Evolutionary conservation across 2,888 invertebrate genomes (phyloP), one percentile per base, ranked within the genome.

Genomic region (Zygothrica quintamaculata): DNA sequence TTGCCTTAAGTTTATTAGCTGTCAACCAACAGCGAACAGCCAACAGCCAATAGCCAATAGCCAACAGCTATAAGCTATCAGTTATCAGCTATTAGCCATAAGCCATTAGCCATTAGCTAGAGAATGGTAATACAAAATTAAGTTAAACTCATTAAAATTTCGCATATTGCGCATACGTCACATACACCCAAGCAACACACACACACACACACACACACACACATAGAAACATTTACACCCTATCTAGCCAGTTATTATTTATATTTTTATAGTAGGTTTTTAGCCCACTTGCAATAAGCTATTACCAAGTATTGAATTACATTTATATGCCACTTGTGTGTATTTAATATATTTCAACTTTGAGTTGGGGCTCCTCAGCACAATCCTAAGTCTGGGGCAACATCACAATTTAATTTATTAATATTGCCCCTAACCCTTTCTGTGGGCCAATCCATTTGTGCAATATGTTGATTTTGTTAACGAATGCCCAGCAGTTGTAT

Each of bases 351-450:
- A 22, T 22, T 22, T 22, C 18, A 22, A 22, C 18, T 22, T 5
- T 22, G 18, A 22, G 2, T 5, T 22, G 18, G 18, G 18, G 50
- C 26, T 25, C 31, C 36, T 59, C 39, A 50, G 58, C 53, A 59
- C n/a, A 57, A 44, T 31, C 66, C 51, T 56, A 46, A 51, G 43
- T 40, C 42, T 47, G 37, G n/a, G 22, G 37, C 26, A 29, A 33
- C 61, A 53, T 56, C 56, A 62, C 55, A 81, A 74, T 77, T 81
- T 81, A 81, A 79, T 79, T 84, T 81, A 79, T 79, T 81, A 81
- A 79, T 84, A 22, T 5, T 22, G n/a, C n/a, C n/a, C 18, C 3
- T 22, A 81, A 84, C 77, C 84, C 81, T 84, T 78, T 44, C n/a
- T 73, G 77, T 50, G 73, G 58, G 43, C 12, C 56, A 62, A 69